Evolutionary conservation across 2,797 vertebrate species (phyloP).

Genomic region (Pipistrellus pipistrellus): DNA sequence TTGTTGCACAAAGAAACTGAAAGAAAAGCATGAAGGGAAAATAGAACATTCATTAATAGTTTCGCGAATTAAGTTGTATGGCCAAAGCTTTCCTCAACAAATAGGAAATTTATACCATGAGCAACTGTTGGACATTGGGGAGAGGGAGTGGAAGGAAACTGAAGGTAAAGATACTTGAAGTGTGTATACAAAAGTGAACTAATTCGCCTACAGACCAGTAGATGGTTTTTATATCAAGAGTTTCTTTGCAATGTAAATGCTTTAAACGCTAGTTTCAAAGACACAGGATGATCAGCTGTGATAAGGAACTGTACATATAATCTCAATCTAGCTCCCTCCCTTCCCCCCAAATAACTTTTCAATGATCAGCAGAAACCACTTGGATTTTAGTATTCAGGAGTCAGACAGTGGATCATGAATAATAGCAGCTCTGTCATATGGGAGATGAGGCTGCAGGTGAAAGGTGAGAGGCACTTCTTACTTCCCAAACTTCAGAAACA

Average conservation of each 20-base stretch:
- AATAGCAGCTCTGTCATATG: constrained; percentile 36
- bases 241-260: constrained; percentile 59
- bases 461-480: constrained; percentile 56
- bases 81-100: not conserved
- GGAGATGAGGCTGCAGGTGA: constrained; percentile 33
- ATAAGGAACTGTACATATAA: constrained; percentile 1
- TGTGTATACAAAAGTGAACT: constrained; percentile 20
- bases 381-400: constrained; percentile 39
- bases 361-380: constrained; percentile 10
- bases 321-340: not conserved
- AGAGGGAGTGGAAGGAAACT: not conserved
- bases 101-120: not conserved
- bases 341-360: constrained; percentile 10
- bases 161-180: not conserved
- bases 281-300: constrained; percentile 13
- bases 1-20: not conserved
- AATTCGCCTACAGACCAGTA: constrained; percentile 61
- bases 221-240: not conserved
- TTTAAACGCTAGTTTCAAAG: constrained; percentile 65
- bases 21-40: constrained; percentile 41
- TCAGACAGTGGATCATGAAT: not conserved
- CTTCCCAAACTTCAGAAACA: not conserved
- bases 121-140: not conserved
- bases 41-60: constrained; percentile 31
- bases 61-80: not conserved